Conservation (phyloP, 53 echinoderm and acorn worm species). For the Patiria pectinifera region DNA sequence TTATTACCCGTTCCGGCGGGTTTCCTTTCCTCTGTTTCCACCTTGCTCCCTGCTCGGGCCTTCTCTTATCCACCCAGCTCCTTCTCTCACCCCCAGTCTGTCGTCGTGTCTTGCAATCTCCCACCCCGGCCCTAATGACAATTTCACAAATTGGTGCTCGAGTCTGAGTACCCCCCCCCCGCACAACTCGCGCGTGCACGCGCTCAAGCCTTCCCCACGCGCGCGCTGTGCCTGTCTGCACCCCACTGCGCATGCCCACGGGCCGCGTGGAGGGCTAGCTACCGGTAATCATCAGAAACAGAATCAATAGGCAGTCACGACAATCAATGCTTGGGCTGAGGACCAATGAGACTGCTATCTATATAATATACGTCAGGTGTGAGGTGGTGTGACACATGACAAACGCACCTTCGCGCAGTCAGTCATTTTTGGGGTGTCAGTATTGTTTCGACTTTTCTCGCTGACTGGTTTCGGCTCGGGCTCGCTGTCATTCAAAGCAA, state of each 20-base stretch:
- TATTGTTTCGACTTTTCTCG: constrained; percentile 10
- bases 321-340: constrained; percentile 34
- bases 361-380: constrained; percentile 34
- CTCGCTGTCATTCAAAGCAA: not conserved
- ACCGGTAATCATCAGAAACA: constrained; percentile 15
- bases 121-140: constrained; percentile 39
- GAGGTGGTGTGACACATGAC: constrained; percentile 46
- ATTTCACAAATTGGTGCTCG: constrained; percentile 42
- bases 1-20: not conserved
- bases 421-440: constrained; percentile 31
- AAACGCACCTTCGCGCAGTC: constrained; percentile 29
- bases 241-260: constrained; percentile 45
- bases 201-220: not conserved
- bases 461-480: not conserved
- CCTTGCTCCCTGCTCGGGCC: not conserved
- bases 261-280: not conserved
- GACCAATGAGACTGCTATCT: constrained; percentile 49
- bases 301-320: constrained; percentile 51
- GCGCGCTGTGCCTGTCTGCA: not conserved
- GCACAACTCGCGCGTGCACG: not conserved
- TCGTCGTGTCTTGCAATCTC: constrained; percentile 22
- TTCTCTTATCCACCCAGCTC: constrained; percentile 30
- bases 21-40: not conserved
- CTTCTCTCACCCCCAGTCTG: constrained; percentile 20
- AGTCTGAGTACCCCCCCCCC: not conserved